phyloP scores from a whole-genome alignment of 2,113 vertebrate species.

The Gymnobelideus leadbeateri region DNA sequence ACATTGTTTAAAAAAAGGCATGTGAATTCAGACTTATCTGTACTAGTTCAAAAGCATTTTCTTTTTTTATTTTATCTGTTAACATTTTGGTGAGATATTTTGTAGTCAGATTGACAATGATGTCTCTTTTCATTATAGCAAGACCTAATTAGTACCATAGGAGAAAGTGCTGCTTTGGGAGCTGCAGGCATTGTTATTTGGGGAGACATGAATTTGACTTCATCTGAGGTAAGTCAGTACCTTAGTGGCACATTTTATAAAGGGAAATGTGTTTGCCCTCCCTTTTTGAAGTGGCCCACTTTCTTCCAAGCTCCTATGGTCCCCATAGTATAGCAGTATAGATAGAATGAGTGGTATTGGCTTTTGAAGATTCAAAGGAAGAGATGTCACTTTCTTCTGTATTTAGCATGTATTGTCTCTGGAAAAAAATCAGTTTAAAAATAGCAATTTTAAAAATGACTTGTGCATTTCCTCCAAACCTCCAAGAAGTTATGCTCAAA shows the following conservation, averaged over 20 bases:
- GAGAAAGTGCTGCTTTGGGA: conserved; percentile 89
- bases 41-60: background rate
- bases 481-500: background rate
- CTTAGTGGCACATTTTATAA: background rate
- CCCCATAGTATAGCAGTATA: background rate
- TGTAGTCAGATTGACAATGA: conserved; percentile 40
- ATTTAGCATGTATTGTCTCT: conserved; percentile 2
- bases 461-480: conserved; percentile 33
- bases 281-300: background rate
- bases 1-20: background rate
- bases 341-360: background rate
- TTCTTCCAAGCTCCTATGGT: background rate
- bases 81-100: conserved; percentile 9
- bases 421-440: conserved; percentile 47
- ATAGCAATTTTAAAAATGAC: conserved; percentile 42
- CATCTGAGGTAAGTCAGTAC: conserved; percentile 83
- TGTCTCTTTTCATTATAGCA: conserved; percentile 80
- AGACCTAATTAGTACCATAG: conserved; percentile 87
- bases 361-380: conserved; percentile 38
- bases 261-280: background rate
- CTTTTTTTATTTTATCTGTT: background rate
- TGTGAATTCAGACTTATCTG: background rate
- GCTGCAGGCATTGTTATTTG: conserved; percentile 88
- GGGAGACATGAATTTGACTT: conserved; percentile 88
- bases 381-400: background rate